Base-by-base conservation (phyloP, 1,140 invertebrate genomes). In the Pantala flavescens region DNA sequence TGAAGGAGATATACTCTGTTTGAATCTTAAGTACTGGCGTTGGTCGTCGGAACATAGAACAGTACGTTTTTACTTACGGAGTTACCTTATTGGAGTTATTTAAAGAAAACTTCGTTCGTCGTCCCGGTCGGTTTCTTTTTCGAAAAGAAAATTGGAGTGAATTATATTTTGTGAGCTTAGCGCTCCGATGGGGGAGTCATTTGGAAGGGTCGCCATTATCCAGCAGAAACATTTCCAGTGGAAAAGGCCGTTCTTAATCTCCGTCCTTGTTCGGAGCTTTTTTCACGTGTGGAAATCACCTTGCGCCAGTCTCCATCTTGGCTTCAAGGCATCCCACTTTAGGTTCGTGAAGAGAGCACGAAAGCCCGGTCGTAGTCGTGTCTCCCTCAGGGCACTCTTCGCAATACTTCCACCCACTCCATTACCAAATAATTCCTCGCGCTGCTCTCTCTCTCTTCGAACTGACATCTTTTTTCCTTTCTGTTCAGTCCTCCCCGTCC, bases 261-360 rank as follows among this genome's bases (percentile, higher is more conserved):
- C 49, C 49, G 49, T 63, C 49, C 49, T 63, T 63, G 49, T 63
- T 63, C 49, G 16, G 49, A 7, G n/a, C 49, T 63, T 63, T 63
- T 21, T 63, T 63, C 14, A 63, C 49, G 49, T 63, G 49, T 63
- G 49, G 49, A 63, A 63, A 63, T 63, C 49, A 63, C 49, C 49
- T 63, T 63, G 49, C 49, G 49, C 49, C 49, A 7, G 49, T 12
- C 49, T 63, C 49, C 49, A 63, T 63, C 49, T 63, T 63, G 49
- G 49, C 49, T 63, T 21, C 14, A 63, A 63, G 49, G 49, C 49
- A 63, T 63, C 49, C 49, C 49, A 63, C 14, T 63, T 63, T 63
- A 63, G 12, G 49, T 63, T 63, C 49, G 49, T 63, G 49, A 63
- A 63, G 49, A 63, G 16, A 63, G 49, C 49, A 63, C 49, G 49